Percentiles rank a stretch among this genome's conserved stretches.
Conservation (phyloP, 2,888 invertebrate species). For the Eristalis intricaria region DNA sequence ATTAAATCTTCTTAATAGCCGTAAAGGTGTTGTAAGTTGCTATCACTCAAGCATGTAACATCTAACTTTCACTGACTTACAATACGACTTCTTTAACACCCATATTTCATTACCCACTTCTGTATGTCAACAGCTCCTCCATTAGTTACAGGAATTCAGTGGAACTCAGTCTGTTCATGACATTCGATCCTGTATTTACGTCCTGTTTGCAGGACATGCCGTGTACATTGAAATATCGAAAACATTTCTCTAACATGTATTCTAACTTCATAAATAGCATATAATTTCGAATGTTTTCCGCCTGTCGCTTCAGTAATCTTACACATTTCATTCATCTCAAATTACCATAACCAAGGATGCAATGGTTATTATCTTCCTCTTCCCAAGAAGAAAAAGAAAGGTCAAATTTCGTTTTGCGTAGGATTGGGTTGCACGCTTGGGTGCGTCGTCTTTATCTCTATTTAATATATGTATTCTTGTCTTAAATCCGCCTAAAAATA, state of each 20-base stretch:
- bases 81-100: background rate
- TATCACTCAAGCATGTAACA: too few relatives aligned
- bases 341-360: constrained; percentile 62
- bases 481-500: constrained; percentile 58
- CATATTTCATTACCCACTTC: background rate
- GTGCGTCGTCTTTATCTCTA: background rate
- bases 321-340: constrained; percentile 59
- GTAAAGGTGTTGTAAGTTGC: too few relatives aligned
- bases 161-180: background rate
- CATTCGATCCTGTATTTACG: background rate
- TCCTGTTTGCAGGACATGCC: background rate
- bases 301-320: constrained; percentile 37
- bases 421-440: constrained; percentile 34
- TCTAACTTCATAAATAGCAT: constrained; percentile 55
- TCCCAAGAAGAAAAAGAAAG: constrained; percentile 31
- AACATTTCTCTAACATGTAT: background rate
- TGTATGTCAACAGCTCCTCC: background rate
- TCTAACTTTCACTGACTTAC: too few relatives aligned
- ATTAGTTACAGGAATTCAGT: background rate
- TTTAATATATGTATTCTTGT: constrained; percentile 29
- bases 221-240: background rate
- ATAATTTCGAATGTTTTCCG: constrained; percentile 46
- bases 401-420: constrained; percentile 45
- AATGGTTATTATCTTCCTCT: constrained; percentile 41
- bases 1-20: too few relatives aligned